Evolutionary conservation across 2,113 vertebrate genomes (phyloP).

Genomic region (Indicator indicator): DNA sequence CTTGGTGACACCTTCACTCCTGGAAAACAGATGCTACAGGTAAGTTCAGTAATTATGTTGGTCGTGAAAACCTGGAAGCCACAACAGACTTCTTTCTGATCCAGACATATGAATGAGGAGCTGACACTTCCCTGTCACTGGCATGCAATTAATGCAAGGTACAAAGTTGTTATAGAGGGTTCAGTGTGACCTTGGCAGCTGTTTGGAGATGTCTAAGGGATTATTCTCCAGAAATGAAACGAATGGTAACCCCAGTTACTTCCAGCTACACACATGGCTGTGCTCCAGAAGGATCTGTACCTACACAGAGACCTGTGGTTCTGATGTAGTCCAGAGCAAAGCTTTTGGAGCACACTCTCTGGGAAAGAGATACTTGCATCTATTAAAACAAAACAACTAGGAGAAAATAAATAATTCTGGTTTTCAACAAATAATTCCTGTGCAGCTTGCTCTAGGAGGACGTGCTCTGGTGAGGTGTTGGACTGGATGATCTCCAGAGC

Average conservation of each 20-base stretch:
- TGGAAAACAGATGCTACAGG: neutral
- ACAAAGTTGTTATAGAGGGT: neutral
- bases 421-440: neutral
- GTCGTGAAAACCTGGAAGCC: neutral
- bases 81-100: neutral
- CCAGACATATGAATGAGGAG: neutral
- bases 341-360: neutral
- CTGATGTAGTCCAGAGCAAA: neutral
- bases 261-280: neutral
- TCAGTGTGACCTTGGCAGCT: neutral
- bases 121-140: neutral
- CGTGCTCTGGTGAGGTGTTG: too few relatives aligned
- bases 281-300: neutral
- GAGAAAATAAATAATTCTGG: neutral
- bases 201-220: neutral
- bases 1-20: neutral
- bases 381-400: neutral
- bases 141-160: neutral
- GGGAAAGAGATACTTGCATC: neutral
- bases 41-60: neutral
- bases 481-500: too few relatives aligned
- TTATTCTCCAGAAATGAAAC: neutral
- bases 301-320: fast-evolving
- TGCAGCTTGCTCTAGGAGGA: too few relatives aligned
- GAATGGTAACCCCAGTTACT: neutral